These are phyloP conservation scores for Xylota segnis DNA, from an alignment of 2,888 invertebrate species.

Conservation along the genomic window DNA sequence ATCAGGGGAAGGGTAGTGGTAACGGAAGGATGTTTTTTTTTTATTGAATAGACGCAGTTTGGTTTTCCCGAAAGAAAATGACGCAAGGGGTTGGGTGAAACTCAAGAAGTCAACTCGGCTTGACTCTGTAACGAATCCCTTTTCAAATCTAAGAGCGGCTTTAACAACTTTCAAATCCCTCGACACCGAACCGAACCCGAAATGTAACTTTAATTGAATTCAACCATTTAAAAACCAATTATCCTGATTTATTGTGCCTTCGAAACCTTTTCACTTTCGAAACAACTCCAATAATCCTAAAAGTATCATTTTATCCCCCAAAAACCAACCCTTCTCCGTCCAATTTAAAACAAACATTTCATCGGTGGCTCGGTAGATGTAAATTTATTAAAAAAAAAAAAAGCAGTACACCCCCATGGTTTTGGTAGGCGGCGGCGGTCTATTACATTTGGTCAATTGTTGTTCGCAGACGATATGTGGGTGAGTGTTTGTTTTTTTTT, in stretches of 20 bases:
- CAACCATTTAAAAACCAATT: conserved; percentile 18
- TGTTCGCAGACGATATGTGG: conserved; percentile 68
- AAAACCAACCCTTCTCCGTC: background rate
- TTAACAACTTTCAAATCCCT: background rate
- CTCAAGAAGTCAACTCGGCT: background rate
- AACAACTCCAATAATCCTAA: conserved; percentile 9
- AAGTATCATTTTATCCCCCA: conserved; percentile 7
- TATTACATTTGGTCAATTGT: conserved; percentile 50
- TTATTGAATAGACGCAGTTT: conserved; percentile 8
- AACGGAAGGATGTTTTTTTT: conserved; percentile 56
- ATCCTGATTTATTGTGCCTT: background rate
- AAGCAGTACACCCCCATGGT: conserved; percentile 11
- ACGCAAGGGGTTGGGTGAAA: background rate
- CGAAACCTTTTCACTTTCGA: background rate
- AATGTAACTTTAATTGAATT: background rate
- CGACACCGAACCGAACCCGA: background rate
- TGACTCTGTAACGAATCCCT: background rate
- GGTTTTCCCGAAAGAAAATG: background rate
- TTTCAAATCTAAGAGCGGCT: background rate
- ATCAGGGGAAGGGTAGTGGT: conserved; percentile 14
- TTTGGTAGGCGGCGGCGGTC: conserved; percentile 5
- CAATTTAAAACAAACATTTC: conserved; percentile 5
- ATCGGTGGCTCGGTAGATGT: conserved; percentile 21
- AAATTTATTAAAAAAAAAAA: conserved; percentile 22
- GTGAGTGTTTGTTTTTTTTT: conserved; percentile 44